Evolutionary conservation across 2,797 vertebrate species (phyloP).

Genomic region (Neopelma chrysocephalum): DNA sequence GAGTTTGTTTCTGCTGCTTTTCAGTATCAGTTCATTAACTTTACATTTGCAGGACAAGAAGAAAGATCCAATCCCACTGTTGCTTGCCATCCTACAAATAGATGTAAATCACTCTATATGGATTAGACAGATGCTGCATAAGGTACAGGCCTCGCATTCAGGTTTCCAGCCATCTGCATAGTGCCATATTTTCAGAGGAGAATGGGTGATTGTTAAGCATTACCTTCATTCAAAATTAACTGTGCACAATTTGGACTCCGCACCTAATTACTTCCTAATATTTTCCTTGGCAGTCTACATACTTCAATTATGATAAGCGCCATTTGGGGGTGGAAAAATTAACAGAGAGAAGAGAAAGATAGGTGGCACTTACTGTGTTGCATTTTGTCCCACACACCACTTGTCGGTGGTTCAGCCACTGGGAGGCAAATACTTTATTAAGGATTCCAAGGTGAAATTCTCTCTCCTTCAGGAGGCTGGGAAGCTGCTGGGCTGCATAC

Average conservation of each 20-base stretch:
- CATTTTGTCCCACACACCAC: conserved; percentile 98
- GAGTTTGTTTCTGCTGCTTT: too few relatives aligned
- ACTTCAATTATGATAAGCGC: background rate
- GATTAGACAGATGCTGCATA: background rate
- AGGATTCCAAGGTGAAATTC: conserved; percentile 93
- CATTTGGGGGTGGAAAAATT: background rate
- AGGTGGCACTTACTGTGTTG: conserved; percentile 87
- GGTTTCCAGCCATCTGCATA: background rate
- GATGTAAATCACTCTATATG: background rate
- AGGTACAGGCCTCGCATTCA: background rate
- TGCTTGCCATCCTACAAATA: background rate
- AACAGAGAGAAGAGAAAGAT: background rate
- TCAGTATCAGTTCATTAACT: background rate
- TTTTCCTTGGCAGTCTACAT: background rate
- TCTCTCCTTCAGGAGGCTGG: conserved; percentile 88
- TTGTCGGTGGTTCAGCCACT: conserved; percentile 96
- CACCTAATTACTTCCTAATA: background rate
- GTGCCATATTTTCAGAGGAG: background rate
- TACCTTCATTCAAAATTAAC: background rate
- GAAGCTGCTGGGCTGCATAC: conserved; percentile 90
- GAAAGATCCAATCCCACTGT: background rate
- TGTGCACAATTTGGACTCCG: background rate
- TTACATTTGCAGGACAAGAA: background rate
- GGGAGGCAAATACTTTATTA: conserved; percentile 98
- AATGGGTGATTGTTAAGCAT: background rate